Conservation (phyloP, 2,888 invertebrate genomes). For the Calameuta pallipes region DNA sequence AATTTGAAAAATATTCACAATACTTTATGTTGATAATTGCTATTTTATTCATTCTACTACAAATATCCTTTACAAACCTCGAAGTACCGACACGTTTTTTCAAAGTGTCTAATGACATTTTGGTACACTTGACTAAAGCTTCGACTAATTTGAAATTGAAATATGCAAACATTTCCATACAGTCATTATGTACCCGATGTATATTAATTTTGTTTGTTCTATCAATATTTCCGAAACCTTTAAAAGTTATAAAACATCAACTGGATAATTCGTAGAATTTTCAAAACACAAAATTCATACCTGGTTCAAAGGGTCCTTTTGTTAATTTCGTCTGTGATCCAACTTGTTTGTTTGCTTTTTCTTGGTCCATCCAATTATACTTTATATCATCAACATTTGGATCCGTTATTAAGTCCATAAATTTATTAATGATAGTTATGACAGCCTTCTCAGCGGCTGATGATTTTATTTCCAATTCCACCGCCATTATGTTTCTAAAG, state of each 20-base stretch:
- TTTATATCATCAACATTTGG: slow-evolving; percentile 71
- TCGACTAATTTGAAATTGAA: slow-evolving; percentile 83
- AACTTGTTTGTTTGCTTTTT: slow-evolving; percentile 72
- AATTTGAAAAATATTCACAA: not conserved
- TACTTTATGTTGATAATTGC: no score
- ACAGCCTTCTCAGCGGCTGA: slow-evolving; percentile 81
- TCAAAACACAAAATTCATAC: slow-evolving; percentile 54
- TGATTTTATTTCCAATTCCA: slow-evolving; percentile 71
- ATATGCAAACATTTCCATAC: slow-evolving; percentile 83
- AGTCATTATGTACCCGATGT: slow-evolving; percentile 74
- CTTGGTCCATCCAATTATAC: slow-evolving; percentile 75
- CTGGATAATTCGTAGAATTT: not conserved
- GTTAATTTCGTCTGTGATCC: slow-evolving; percentile 70
- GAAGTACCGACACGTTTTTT: slow-evolving; percentile 69
- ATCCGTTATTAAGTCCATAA: slow-evolving; percentile 74
- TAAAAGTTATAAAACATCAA: not conserved
- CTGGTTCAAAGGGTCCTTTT: slow-evolving; percentile 70
- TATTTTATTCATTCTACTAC: not conserved
- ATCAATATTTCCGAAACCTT: slow-evolving; percentile 76
- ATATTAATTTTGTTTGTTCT: slow-evolving; percentile 72
- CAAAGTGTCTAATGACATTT: slow-evolving; percentile 78
- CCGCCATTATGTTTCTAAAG: slow-evolving; percentile 68
- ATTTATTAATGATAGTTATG: slow-evolving; percentile 81
- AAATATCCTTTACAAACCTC: slow-evolving; percentile 37
- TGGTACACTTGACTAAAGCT: slow-evolving; percentile 79